Base-by-base conservation (phyloP, 2,888 invertebrate species). In the Pocota personata region DNA sequence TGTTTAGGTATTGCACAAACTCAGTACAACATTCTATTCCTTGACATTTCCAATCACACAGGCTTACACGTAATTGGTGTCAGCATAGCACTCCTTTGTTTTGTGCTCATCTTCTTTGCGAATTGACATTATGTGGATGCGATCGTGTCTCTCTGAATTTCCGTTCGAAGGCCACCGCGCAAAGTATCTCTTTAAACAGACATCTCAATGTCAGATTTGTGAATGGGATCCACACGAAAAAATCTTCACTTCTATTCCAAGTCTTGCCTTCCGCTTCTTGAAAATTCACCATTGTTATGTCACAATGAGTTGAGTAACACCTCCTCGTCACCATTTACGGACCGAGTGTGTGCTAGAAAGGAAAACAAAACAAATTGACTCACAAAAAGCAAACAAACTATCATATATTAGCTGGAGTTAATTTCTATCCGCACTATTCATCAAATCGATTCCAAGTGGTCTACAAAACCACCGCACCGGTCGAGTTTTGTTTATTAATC, bases 11-110 rank as follows among this genome's bases (percentile, higher is more conserved):
- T 27, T 46, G 57, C 27, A 3, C 58, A 37, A 48, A 5, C 16
- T 19, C 19, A 16, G 16, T 16, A 43, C 37, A 32, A 43, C 50
- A 32, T 60, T 58, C 24, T 55, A 35, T 66, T 66, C 27, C 16
- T 60, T 84, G 75, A 50, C 80, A 79, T 84, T 83, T 84, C 27
- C 32, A 78, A 37, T 50, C 57, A 48, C 57, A 57, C 35, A 37
- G 19, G 30, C 12, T 12, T 32, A 21, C 40, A n/a, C 27, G n/a
- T 67, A 67, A 77, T 71, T 71, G 78, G 60, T 52, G 69, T 78
- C 78, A 78, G 48, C 73, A 66, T 37, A 76, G 64, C 79, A 79
- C 84, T 64, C 84, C 84, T 76, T 66, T 66, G 40, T 37, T 52
- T 50, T 58, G 58, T 50, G 67, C 67, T 62, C 83, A 78, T 78